These are phyloP conservation scores for Machimus atricapillus DNA, from an alignment of 2,888 invertebrate species.

Conservation along the genomic window DNA sequence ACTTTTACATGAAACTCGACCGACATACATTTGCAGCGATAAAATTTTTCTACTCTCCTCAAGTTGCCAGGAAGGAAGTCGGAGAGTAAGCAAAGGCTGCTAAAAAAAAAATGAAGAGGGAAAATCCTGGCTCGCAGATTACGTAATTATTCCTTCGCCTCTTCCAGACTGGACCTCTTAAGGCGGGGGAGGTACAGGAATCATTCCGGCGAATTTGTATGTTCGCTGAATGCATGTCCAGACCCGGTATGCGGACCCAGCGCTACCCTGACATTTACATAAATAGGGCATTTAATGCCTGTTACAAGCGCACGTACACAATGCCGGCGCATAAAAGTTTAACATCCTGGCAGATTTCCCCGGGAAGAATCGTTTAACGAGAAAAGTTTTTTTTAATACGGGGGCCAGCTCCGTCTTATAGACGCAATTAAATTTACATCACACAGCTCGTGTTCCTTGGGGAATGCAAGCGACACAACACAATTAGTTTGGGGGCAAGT, in stretches of 20 bases:
- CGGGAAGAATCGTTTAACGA: constrained; percentile 14
- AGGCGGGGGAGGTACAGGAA: neutral
- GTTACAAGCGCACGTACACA: neutral
- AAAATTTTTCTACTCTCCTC: neutral
- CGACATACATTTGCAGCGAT: constrained; percentile 4
- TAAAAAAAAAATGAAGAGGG: neutral
- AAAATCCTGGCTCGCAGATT: neutral
- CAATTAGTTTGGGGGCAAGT: neutral
- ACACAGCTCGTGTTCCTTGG: neutral
- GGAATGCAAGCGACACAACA: neutral
- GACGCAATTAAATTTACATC: constrained; percentile 26
- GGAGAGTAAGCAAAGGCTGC: neutral
- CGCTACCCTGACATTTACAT: constrained; percentile 13
- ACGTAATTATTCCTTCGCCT: constrained; percentile 10
- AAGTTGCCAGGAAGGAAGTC: constrained; percentile 3
- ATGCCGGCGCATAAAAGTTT: constrained; percentile 9
- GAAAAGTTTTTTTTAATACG: constrained; percentile 21
- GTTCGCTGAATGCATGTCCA: constrained; percentile 5
- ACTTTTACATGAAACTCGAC: constrained; percentile 6
- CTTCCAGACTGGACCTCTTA: neutral
- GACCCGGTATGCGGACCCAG: neutral
- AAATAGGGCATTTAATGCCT: constrained; percentile 26
- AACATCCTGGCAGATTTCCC: neutral
- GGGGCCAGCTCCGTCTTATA: neutral
- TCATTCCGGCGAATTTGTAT: neutral